Evolutionary conservation across 2,113 vertebrate species (phyloP).

Genomic region (Raphicerus campestris): DNA sequence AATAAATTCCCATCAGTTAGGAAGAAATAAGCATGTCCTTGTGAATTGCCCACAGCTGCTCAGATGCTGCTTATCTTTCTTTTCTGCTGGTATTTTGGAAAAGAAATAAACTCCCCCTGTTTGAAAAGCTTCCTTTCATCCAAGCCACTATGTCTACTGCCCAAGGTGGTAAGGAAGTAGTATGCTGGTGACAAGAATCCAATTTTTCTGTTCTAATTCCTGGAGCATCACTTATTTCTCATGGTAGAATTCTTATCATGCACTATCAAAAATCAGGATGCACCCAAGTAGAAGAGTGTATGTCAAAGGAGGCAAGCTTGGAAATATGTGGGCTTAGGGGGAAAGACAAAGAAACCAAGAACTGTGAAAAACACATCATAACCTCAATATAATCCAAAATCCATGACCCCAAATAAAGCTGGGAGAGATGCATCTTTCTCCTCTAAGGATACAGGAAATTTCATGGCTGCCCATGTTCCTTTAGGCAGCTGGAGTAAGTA

Average conservation of each 20-base stretch:
- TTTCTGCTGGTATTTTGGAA: conserved; percentile 25
- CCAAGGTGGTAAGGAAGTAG: background rate
- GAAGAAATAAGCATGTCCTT: conserved; percentile 23
- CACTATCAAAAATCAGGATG: background rate
- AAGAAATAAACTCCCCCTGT: conserved; percentile 42
- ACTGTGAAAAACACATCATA: background rate
- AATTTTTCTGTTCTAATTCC: background rate
- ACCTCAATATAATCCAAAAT: background rate
- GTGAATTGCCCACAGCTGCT: background rate
- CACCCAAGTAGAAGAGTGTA: background rate
- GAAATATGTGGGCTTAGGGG: background rate
- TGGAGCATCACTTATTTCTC: background rate
- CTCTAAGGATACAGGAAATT: background rate
- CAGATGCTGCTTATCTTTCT: conserved; percentile 49
- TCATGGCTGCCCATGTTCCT: background rate
- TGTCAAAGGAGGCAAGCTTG: background rate
- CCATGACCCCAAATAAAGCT: background rate
- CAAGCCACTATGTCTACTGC: background rate
- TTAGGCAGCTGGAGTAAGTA: background rate
- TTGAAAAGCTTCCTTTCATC: conserved; percentile 38
- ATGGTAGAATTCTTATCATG: background rate
- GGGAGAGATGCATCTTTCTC: background rate
- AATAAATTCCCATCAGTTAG: conserved; percentile 46
- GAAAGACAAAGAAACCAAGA: background rate
- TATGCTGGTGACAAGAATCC: background rate